Evolutionary conservation across 2,113 vertebrate species (phyloP).

Genomic region (Pseudonaja textilis): DNA sequence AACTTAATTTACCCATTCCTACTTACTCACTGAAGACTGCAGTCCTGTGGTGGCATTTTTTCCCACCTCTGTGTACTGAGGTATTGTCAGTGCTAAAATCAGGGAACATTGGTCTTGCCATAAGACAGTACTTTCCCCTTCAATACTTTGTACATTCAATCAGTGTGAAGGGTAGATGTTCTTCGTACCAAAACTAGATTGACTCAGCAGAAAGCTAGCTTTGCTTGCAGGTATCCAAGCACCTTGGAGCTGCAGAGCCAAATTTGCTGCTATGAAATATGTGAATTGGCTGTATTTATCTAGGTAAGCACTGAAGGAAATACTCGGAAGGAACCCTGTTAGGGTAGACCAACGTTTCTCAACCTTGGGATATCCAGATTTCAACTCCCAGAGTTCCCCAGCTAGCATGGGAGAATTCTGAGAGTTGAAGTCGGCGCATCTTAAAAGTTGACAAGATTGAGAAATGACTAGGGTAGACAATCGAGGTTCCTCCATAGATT

Average conservation of each 20-base stretch:
- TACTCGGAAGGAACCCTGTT: not conserved
- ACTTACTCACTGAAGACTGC: not conserved
- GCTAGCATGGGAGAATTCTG: not conserved
- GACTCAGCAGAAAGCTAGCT: not conserved
- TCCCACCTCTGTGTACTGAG: not conserved
- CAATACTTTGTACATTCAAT: not conserved
- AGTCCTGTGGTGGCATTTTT: not conserved
- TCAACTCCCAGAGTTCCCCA: not conserved
- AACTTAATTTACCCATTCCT: not conserved
- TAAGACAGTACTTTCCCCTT: constrained; percentile 23
- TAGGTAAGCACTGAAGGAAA: constrained; percentile 38
- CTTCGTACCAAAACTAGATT: constrained; percentile 7
- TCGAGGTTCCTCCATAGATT: not conserved
- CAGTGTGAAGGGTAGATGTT: not conserved
- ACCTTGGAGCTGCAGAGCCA: constrained; percentile 16
- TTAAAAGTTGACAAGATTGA: not conserved
- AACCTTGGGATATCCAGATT: not conserved
- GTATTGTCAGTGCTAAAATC: not conserved
- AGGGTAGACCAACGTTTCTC: not conserved
- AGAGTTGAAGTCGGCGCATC: not conserved
- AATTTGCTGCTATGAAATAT: constrained; percentile 22
- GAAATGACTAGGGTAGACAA: not conserved
- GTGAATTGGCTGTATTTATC: constrained; percentile 19
- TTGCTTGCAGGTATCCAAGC: not conserved
- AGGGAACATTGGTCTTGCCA: not conserved